phyloP scores from a whole-genome alignment of 1,140 invertebrate genomes.

The Antheraea pernyi region DNA sequence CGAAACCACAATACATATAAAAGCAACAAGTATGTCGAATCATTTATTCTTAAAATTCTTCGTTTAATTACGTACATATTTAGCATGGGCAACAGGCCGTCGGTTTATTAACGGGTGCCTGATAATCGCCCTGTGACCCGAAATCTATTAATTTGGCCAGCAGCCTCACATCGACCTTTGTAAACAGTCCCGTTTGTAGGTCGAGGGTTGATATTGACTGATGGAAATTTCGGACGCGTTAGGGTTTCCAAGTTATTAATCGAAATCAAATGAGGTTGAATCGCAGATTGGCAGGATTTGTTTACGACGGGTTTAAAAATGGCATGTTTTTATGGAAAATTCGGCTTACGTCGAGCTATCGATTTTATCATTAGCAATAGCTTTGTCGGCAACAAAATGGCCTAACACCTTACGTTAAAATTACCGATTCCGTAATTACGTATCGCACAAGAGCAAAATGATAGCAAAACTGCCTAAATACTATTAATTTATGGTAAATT shows the following conservation, averaged over 20 bases:
- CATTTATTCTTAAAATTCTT: background rate
- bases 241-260: slow-evolving; percentile 13
- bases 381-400: too few relatives aligned
- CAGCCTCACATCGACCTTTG: slow-evolving; percentile 36
- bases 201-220: slow-evolving; percentile 33
- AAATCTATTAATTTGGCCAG: slow-evolving; percentile 48
- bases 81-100: slow-evolving; percentile 7
- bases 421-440: too few relatives aligned
- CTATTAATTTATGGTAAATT: too few relatives aligned
- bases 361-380: too few relatives aligned
- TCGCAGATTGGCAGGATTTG: background rate
- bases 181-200: slow-evolving; percentile 50
- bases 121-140: slow-evolving; percentile 30
- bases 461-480: too few relatives aligned
- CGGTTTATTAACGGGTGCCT: slow-evolving; percentile 32
- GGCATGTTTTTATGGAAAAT: background rate
- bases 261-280: background rate
- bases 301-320: background rate
- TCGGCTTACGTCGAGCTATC: too few relatives aligned
- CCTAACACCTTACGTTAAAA: too few relatives aligned
- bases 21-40: background rate
- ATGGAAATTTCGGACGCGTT: slow-evolving; percentile 34
- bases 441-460: too few relatives aligned
- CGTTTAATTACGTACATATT: background rate
- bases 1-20: background rate